These are phyloP conservation scores for Psittacula cyanocephala DNA, from an alignment of 2,113 vertebrate species.

Conservation along the genomic window DNA sequence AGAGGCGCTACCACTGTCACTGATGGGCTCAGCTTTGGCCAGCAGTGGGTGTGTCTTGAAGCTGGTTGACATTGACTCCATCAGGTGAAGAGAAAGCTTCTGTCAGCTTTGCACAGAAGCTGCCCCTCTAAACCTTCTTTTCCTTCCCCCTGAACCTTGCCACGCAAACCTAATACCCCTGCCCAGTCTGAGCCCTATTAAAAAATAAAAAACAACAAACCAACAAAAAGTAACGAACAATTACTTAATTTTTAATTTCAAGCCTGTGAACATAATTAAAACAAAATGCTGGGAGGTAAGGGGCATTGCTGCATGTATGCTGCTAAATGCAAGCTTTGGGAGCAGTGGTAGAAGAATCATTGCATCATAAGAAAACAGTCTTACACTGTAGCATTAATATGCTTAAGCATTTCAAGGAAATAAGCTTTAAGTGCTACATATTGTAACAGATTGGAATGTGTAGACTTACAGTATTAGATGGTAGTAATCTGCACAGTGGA, in stretches of 20 bases:
- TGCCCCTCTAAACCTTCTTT: not conserved
- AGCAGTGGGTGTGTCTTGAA: not conserved
- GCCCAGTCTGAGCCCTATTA: not conserved
- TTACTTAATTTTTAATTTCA: not conserved
- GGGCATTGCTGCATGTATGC: not conserved
- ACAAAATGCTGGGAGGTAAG: not conserved
- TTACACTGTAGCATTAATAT: constrained; percentile 18
- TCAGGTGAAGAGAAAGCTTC: not conserved
- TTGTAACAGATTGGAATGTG: constrained; percentile 68
- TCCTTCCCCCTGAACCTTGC: not conserved
- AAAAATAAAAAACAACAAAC: not conserved
- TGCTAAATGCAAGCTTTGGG: not conserved
- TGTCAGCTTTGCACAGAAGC: not conserved
- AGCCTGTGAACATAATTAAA: not conserved
- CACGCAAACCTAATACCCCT: not conserved
- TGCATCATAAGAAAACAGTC: constrained; percentile 18
- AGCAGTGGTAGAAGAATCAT: not conserved
- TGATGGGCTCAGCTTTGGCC: not conserved
- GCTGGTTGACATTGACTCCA: not conserved
- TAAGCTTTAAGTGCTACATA: constrained; percentile 66
- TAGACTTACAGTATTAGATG: constrained; percentile 67
- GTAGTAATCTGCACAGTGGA: constrained; percentile 36
- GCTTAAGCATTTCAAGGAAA: constrained; percentile 59
- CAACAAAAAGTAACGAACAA: not conserved
- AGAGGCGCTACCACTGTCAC: fast-evolving